Evolutionary conservation across 2,797 vertebrate species (phyloP), one percentile per base, ranked within the genome.

Genomic region (Hozukius guyotensis): DNA sequence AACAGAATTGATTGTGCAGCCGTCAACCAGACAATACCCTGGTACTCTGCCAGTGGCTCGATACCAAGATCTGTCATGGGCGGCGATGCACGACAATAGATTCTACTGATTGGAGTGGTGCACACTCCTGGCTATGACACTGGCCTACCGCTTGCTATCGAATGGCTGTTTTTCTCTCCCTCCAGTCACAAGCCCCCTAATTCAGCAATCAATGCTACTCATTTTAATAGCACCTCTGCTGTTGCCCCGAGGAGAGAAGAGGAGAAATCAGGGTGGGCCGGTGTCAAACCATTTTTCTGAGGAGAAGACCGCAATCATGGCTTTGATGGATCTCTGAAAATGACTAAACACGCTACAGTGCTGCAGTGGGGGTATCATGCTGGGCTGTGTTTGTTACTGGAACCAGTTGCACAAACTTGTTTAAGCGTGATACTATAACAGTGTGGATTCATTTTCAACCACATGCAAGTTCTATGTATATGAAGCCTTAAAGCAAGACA

Each of bases 21-120:
- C 90, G 20, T 92, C 91, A 90, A 78, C 66, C 87, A 94, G 93
- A 94, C 91, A 94, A 93, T 91, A 89, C 81, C 81, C 78, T 94
- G 93, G 93, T 94, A 63, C 88, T 93, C 69, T 94, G 94, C 94
- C 95, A 94, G 89, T 86, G 89, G 93, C 93, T 95, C 91, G 36
- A 93, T 93, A 94, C 92, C 90, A 90, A 78, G 91, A 92, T 92
- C 92, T 91, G 94, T 94, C 94, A 93, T 88, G 89, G 91, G 93
- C 92, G 90, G 88, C 88, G 85, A 91, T 89, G 93, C 81, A 87
- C 93, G 82, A 94, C 93, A 95, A 95, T 95, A 93, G 94, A 94
- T 94, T 89, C 82, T 75, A 83, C 91, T 93, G 94, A 95, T 95
- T 95, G 93, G 94, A 94, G 90, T 83, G 87, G 86, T 91, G 89